Conservation (phyloP, 2,888 invertebrate species). For the Cerceris rybyensis region DNA sequence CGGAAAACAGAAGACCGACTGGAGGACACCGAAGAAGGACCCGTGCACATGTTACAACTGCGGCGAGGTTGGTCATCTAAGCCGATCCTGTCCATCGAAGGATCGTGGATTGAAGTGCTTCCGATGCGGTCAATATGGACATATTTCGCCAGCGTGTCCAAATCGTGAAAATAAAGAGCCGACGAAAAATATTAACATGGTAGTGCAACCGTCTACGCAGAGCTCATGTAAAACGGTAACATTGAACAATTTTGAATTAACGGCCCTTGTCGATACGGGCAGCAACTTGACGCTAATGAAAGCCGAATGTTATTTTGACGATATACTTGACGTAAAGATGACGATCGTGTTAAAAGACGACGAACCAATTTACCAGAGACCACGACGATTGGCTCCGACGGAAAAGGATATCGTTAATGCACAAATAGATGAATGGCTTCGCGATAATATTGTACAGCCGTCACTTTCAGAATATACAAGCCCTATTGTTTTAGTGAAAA, state of each 20-base stretch:
- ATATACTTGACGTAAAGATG: constrained; percentile 60
- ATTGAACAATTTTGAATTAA: neutral
- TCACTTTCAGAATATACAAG: constrained; percentile 15
- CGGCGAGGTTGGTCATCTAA: constrained; percentile 47
- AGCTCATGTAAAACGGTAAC: constrained; percentile 19
- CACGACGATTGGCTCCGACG: constrained; percentile 56
- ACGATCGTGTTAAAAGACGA: constrained; percentile 66
- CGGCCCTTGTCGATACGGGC: constrained; percentile 46
- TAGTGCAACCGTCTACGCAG: constrained; percentile 8
- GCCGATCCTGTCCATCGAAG: constrained; percentile 48
- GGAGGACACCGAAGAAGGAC: constrained; percentile 6
- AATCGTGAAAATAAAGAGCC: neutral
- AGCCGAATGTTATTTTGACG: constrained; percentile 11
- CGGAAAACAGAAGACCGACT: constrained; percentile 3
- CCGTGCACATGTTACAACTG: constrained; percentile 54
- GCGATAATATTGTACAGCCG: neutral
- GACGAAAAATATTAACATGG: constrained; percentile 2
- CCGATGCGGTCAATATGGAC: constrained; percentile 41
- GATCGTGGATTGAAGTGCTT: constrained; percentile 51
- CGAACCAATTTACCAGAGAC: constrained; percentile 60
- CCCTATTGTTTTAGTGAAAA: constrained; percentile 3
- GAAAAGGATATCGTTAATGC: constrained; percentile 61
- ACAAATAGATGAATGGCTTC: constrained; percentile 4
- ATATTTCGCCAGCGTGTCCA: constrained; percentile 43
- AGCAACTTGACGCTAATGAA: constrained; percentile 31